Evolutionary conservation across 2,797 vertebrate species (phyloP).

Genomic region (Discoglossus pictus): DNA sequence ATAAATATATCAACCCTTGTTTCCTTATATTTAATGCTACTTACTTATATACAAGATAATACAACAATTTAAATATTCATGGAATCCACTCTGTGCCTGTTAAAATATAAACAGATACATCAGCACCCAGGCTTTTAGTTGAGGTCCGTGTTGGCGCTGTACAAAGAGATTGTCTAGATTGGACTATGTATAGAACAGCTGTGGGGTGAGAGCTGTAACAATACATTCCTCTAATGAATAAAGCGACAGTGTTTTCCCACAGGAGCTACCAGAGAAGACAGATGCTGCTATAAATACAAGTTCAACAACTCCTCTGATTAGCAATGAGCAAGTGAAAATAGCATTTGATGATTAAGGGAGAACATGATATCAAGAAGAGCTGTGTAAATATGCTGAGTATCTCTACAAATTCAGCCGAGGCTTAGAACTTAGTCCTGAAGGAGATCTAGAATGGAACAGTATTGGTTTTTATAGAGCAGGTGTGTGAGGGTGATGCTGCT

Average conservation of each 20-base stretch:
- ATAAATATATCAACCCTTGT: too few species aligned
- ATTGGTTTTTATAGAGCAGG: not conserved
- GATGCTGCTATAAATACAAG: slow-evolving; percentile 45
- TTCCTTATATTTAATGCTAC: too few species aligned
- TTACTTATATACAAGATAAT: too few species aligned
- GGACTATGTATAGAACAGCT: slow-evolving; percentile 44
- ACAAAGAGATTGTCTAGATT: too few species aligned
- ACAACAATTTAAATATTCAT: too few species aligned
- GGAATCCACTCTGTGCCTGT: too few species aligned
- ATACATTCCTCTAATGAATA: slow-evolving; percentile 45
- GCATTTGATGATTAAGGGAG: slow-evolving; percentile 18
- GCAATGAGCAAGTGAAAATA: slow-evolving; percentile 34
- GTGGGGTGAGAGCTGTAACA: slow-evolving; percentile 43
- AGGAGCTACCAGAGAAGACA: slow-evolving; percentile 44
- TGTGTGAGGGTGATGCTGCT: too few species aligned
- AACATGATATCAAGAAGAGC: slow-evolving; percentile 8
- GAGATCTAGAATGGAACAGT: too few species aligned
- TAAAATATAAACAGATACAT: too few species aligned
- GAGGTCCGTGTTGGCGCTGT: too few species aligned
- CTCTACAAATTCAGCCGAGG: too few species aligned
- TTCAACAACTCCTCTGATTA: slow-evolving; percentile 30
- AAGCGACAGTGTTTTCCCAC: slow-evolving; percentile 38
- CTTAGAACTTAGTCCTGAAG: not conserved
- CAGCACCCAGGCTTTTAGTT: too few species aligned
- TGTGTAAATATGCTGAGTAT: not conserved